Evolutionary conservation across 1,140 invertebrate genomes (phyloP).

Genomic region (Neotoxoptera formosana): DNA sequence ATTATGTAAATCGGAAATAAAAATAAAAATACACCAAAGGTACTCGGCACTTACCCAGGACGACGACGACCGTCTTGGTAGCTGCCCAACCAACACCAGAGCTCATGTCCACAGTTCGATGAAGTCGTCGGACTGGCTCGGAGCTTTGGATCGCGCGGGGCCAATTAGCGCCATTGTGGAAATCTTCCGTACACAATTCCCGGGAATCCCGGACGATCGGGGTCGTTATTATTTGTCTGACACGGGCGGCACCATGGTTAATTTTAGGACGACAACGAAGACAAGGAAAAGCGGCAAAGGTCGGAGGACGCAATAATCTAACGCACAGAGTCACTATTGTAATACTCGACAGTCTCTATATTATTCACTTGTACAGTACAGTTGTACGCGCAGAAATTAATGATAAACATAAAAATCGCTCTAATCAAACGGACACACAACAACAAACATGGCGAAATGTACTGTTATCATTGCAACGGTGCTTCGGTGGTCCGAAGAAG

Average conservation of each 20-base stretch:
- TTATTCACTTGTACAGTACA: too few species aligned
- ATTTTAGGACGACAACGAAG: neutral
- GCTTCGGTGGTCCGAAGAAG: neutral
- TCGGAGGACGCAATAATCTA: neutral
- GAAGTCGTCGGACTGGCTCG: neutral
- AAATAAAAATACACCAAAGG: neutral
- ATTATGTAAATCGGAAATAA: neutral
- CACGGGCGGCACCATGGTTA: neutral
- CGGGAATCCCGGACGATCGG: neutral
- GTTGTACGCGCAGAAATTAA: neutral
- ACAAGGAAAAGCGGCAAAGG: neutral
- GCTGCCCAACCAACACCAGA: neutral
- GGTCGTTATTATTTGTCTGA: neutral
- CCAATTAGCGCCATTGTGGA: conserved; percentile 40
- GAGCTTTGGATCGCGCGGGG: neutral
- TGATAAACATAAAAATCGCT: neutral
- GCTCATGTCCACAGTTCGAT: neutral
- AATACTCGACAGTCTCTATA: neutral
- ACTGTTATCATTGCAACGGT: conserved; percentile 50
- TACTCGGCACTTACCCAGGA: neutral
- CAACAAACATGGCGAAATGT: conserved; percentile 56
- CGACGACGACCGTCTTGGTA: neutral
- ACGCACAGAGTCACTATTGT: neutral
- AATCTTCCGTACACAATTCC: neutral
- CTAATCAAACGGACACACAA: conserved; percentile 51